These are phyloP conservation scores for Passer montanus DNA, from an alignment of 2,113 vertebrate genomes.

Conservation along the genomic window DNA sequence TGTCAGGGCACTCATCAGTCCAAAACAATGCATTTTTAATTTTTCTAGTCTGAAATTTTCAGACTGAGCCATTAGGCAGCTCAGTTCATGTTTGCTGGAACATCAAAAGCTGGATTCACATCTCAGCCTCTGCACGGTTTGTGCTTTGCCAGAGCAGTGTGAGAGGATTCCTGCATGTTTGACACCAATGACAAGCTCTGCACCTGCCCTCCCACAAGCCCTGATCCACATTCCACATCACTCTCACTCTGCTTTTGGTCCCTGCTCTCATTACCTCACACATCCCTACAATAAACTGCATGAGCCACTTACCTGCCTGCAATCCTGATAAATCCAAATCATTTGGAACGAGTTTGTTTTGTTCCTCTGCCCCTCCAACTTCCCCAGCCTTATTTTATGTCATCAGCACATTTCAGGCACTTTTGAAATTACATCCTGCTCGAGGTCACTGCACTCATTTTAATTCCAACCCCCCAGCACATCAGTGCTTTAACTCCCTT, in stretches of 20 bases:
- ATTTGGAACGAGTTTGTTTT: neutral
- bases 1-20: neutral
- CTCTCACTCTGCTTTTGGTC: neutral
- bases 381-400: neutral
- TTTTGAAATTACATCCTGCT: constrained; percentile 7
- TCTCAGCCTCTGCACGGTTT: neutral
- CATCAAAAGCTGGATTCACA: neutral
- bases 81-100: neutral
- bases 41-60: neutral
- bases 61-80: no score
- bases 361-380: neutral
- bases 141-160: neutral
- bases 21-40: neutral
- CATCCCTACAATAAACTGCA: neutral
- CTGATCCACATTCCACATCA: neutral
- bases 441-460: neutral
- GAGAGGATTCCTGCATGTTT: neutral
- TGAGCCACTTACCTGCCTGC: neutral
- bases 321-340: neutral
- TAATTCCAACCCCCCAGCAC: neutral
- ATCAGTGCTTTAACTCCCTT: neutral
- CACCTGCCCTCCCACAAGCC: neutral
- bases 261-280: neutral
- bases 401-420: constrained; percentile 19
- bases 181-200: neutral